Percentiles rank a stretch among this genome's conserved stretches.
Conservation (phyloP, 1,140 invertebrate species). For the Drosophila orena region DNA sequence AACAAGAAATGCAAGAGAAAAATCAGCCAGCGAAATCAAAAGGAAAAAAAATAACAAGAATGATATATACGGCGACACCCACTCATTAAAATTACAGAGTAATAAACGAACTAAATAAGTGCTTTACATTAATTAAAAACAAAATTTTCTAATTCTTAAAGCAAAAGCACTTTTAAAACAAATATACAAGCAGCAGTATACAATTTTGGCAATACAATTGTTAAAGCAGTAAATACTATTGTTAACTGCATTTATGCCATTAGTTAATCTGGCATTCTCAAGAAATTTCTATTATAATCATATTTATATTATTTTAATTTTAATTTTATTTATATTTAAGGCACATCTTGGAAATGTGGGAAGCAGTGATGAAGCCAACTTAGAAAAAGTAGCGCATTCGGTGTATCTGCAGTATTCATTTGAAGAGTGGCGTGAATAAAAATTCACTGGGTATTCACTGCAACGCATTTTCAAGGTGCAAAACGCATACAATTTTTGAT, state of each 20-base stretch:
- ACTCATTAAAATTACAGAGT: neutral
- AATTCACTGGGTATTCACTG: conserved; percentile 13
- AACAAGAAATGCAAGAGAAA: conserved; percentile 44
- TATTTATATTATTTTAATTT: no score
- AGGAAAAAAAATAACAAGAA: neutral
- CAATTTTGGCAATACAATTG: no score
- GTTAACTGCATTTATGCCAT: no score
- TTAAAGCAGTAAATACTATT: no score
- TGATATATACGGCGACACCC: neutral
- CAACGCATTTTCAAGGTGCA: conserved; percentile 45
- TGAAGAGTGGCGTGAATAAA: conserved; percentile 20
- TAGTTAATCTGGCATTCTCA: no score
- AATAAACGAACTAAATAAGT: conserved; percentile 1
- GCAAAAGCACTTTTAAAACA: no score
- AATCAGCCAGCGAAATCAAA: conserved; percentile 12
- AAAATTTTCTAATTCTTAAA: no score
- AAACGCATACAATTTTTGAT: conserved; percentile 67
- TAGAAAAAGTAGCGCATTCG: conserved; percentile 6
- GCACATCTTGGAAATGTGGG: no score
- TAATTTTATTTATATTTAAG: no score
- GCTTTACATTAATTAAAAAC: neutral
- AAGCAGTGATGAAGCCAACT: neutral
- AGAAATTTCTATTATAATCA: no score
- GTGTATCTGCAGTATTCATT: conserved; percentile 49
- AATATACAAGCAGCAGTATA: no score